Evolutionary conservation across 2,888 invertebrate species (phyloP).

Genomic region (Listrodromus nycthemerus): DNA sequence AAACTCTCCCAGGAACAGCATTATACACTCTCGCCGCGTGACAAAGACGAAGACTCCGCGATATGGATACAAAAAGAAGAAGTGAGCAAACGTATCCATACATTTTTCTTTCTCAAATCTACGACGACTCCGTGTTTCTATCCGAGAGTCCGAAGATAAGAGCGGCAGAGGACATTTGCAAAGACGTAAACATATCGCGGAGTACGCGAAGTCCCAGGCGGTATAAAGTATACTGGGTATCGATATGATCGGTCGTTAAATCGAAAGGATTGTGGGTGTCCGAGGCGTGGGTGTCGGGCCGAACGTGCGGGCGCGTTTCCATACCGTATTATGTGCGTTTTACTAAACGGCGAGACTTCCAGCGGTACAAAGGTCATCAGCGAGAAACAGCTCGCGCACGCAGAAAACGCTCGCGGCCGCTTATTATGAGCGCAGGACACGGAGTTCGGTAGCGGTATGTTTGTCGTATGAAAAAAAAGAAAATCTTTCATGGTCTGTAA

Average conservation of each 20-base stretch:
- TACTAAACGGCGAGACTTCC: slow-evolving; percentile 59
- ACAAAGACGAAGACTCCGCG: neutral
- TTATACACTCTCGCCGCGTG: slow-evolving; percentile 10
- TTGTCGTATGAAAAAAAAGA: slow-evolving; percentile 40
- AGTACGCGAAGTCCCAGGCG: neutral
- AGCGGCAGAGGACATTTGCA: slow-evolving; percentile 8
- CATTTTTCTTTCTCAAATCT: neutral
- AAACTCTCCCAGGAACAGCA: slow-evolving; percentile 61
- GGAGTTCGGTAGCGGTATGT: slow-evolving; percentile 59
- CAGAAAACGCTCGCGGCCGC: slow-evolving; percentile 55
- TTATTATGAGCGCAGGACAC: slow-evolving; percentile 41
- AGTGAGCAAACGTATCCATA: too few species aligned
- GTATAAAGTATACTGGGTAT: slow-evolving; percentile 46
- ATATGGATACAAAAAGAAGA: neutral
- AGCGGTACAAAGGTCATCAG: slow-evolving; percentile 64
- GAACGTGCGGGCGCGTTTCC: slow-evolving; percentile 42
- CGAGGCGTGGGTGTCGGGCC: slow-evolving; percentile 62
- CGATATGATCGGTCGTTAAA: slow-evolving; percentile 69
- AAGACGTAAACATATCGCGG: slow-evolving; percentile 27
- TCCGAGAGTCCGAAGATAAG: slow-evolving; percentile 1
- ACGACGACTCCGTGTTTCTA: slow-evolving; percentile 1
- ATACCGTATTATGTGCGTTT: slow-evolving; percentile 64
- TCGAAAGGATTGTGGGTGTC: slow-evolving; percentile 67
- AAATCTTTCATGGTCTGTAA: slow-evolving; percentile 38
- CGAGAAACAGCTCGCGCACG: slow-evolving; percentile 42